Evolutionary conservation across 2,888 invertebrate genomes (phyloP), one percentile per base, ranked within the genome.

Genomic region (Micropterix aruncella): DNA sequence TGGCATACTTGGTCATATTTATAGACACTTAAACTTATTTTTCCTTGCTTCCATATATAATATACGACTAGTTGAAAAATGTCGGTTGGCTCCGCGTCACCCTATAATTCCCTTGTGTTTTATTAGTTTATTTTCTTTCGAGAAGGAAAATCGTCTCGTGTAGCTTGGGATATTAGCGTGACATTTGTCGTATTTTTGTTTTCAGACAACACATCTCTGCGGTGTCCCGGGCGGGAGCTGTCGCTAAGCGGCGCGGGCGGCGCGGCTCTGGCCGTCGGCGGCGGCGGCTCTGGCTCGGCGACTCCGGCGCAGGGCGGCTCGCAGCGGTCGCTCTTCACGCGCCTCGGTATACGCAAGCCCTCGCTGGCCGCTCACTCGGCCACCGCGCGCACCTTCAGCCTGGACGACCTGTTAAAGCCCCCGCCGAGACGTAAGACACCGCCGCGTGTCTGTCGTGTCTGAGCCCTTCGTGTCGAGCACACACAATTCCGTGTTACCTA

Each of bases 281-380:
- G 62, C 64, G 60, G 70, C 66, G 60, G 71, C 72, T 57, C 74
- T 73, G 57, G 65, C 63, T 50, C 70, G 73, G 47, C 45, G 18
- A n/a, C n/a, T n/a, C 42, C 45, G n/a, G 19, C 42, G 9, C 12
- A 48, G 3, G 48, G 47, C 18, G 38, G n/a, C n/a, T 15, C 38
- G 15, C 62, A 60, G 56, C 77, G 82, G 57, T 80, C 83, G 57
- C 77, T 86, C 62, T 80, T 87, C 66, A 81, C 83, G 70, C 80
- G 84, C 71, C 78, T 86, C 73, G 84, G 85, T 78, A 83, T 86
- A 73, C 81, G 86, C 75, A 87, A 86, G 80, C 83, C 85, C 70
- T 86, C 85, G 66, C 75, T 85, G 70, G 83, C 83, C 73, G 79
- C 83, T 70, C 79, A 82, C 77, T 74, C 79, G 69, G 65, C 60